A percentile compares a stretch with the other conserved stretches of the same genome.
These are phyloP conservation scores for Hemicentrotus pulcherrimus DNA, from an alignment of 35 echinoderm and acorn worm species.

Conservation along the genomic window DNA sequence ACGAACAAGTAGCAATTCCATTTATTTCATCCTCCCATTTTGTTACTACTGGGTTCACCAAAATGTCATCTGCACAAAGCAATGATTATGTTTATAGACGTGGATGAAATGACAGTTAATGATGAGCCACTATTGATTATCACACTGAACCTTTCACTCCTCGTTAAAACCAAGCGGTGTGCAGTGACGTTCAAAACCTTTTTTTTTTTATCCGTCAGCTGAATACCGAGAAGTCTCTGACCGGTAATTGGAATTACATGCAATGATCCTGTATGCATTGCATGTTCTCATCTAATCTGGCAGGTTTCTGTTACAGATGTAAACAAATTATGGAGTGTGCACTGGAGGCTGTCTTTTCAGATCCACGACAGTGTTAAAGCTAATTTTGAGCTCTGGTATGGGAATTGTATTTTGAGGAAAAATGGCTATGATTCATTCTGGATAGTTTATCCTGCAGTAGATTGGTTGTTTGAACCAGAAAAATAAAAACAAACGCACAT, in stretches of 20 bases:
- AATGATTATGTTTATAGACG: background rate
- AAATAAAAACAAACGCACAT: too few relatives aligned
- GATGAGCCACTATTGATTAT: background rate
- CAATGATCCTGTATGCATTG: background rate
- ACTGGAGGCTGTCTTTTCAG: too few relatives aligned
- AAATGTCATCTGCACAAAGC: background rate
- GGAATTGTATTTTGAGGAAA: too few relatives aligned
- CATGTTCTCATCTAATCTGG: background rate
- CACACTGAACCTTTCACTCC: background rate
- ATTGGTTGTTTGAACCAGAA: too few relatives aligned
- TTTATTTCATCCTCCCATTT: slow-evolving; percentile 16
- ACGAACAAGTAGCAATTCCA: background rate
- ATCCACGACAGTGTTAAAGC: too few relatives aligned
- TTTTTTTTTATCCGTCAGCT: background rate
- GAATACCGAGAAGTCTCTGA: background rate
- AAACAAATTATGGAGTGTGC: too few relatives aligned
- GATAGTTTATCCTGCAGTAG: too few relatives aligned
- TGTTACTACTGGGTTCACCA: background rate
- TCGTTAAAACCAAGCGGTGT: background rate
- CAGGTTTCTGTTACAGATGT: too few relatives aligned
- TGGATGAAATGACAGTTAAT: background rate
- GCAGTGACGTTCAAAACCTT: background rate
- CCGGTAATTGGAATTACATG: background rate
- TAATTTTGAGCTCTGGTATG: too few relatives aligned
- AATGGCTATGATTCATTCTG: too few relatives aligned